Conservation (phyloP, 2,113 vertebrate species). For the Atractosteus spatula region DNA sequence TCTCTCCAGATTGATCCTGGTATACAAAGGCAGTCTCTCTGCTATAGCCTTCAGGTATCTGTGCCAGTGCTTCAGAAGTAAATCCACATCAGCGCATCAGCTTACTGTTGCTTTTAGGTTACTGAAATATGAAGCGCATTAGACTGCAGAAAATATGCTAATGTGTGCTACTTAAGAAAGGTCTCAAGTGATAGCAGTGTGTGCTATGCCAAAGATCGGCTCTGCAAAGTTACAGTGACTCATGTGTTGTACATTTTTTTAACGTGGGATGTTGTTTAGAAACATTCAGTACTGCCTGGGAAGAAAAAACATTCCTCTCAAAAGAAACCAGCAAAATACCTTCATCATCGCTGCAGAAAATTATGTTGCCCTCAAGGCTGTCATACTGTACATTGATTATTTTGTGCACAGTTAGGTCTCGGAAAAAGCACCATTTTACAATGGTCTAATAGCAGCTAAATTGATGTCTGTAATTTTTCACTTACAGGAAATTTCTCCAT, state of each 20-base stretch:
- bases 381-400: too few species aligned
- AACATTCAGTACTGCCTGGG: too few species aligned
- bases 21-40: not conserved
- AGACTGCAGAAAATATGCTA: not conserved
- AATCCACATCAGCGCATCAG: not conserved
- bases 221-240: too few species aligned
- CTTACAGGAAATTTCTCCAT: not conserved
- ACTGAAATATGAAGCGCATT: conserved; percentile 1
- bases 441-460: not conserved
- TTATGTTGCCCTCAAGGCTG: too few species aligned
- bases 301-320: too few species aligned
- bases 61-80: not conserved
- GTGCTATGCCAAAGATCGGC: too few species aligned
- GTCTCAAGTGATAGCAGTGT: not conserved
- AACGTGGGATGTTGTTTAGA: too few species aligned
- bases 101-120: not conserved
- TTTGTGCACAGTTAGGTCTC: not conserved
- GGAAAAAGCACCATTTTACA: not conserved
- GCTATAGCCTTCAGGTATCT: not conserved
- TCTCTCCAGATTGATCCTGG: not conserved
- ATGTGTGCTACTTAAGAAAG: conserved; percentile 8
- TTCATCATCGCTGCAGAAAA: too few species aligned
- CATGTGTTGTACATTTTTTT: too few species aligned
- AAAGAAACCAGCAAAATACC: too few species aligned
- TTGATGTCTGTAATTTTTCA: not conserved